Conservation (phyloP, 1,140 invertebrate genomes). For the Hypothenemus hampei region DNA sequence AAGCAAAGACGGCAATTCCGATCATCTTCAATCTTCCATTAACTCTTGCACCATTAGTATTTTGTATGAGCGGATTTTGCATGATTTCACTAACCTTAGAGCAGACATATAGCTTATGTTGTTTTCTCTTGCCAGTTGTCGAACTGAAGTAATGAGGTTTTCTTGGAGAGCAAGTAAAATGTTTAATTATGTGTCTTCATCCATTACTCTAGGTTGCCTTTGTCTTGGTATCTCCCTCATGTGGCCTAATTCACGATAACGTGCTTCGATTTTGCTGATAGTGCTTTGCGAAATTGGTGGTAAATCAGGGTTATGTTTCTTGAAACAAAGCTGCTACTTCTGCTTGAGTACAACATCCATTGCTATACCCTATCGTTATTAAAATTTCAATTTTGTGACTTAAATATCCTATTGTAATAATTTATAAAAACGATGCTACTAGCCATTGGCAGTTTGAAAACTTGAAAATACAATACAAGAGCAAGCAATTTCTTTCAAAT, state of each 20-base stretch:
- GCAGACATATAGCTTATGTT: background rate
- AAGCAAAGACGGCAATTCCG: no score
- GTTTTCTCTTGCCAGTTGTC: background rate
- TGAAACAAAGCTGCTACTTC: conserved; percentile 13
- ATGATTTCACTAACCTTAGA: no score
- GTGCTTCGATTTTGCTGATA: conserved; percentile 12
- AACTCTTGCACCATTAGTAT: no score
- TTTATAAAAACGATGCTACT: no score
- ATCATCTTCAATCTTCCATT: no score
- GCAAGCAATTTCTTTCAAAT: no score
- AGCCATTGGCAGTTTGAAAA: no score
- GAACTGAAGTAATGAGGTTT: background rate
- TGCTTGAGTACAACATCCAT: conserved; percentile 17
- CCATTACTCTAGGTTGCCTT: background rate
- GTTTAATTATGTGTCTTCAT: background rate
- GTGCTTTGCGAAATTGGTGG: conserved; percentile 9
- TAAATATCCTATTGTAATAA: background rate
- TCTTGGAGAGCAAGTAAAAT: background rate
- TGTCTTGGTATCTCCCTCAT: background rate
- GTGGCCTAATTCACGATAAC: background rate
- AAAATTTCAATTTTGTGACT: conserved; percentile 13
- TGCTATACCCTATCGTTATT: conserved; percentile 5
- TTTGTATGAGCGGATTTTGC: no score
- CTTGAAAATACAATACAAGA: no score
- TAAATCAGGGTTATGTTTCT: conserved; percentile 11